Base-by-base conservation (phyloP, 2,113 vertebrate species). In the Barbus barbus region DNA sequence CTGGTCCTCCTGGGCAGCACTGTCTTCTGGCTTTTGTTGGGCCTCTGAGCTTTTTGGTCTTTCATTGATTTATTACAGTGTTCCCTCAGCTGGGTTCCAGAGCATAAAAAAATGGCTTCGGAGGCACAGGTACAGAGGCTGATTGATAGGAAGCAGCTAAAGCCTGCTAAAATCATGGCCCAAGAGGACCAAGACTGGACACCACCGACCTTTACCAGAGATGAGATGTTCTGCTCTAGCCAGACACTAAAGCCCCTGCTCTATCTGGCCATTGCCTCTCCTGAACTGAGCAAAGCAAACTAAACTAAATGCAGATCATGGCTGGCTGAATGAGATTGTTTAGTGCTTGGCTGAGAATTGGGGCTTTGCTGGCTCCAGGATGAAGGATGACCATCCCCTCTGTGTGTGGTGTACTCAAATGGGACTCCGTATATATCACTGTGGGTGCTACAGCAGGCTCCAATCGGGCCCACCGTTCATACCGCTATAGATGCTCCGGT, bases 401-500 rank as follows among this genome's bases (percentile, higher is more conserved):
- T 82, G 84, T 26, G 22, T 87, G 69, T 87, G 69, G 11, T 82
- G 69, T 72, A 80, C 51, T 83, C 26, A 87, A 87, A 28, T 67
- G 24, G 51, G 28, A 81, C 83, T 87, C 83, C 46, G 14, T 81
- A 61, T 85, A 65, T 81, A 4, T 81, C 61, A 78, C 16, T 81
- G 69, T 82, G 44, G 84, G 53, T 86, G 84, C 83, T 89, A 89
- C n/a, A 89, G 88, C 86, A 90, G 88, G 87, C 90, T 92, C 90
- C 88, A 90, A 86, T 87, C 85, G 81, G 84, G 94, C 93, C 94
- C 93, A 96, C 94, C 94, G 81, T 95, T 94, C 96, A 96, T 96
- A 94, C 96, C 96, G 89, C 95, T 96, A 95, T 97, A 97, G 90
- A 96, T 93, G 88, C 91, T 94, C 86, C 95, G 93, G 89, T 96